Conservation (phyloP, 2,888 invertebrate species). For the Pterostichus niger region DNA sequence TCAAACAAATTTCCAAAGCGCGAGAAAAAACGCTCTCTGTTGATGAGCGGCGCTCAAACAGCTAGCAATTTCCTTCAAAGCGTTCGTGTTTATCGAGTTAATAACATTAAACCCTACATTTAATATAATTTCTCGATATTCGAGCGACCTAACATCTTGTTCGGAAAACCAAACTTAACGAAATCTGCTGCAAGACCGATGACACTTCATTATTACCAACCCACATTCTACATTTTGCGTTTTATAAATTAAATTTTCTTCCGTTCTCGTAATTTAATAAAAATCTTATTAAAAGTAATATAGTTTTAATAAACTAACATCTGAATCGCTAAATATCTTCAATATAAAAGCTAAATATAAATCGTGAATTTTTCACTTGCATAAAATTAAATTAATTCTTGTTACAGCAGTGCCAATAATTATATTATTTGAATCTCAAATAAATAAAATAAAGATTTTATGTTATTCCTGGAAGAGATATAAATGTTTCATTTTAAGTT, state of each 20-base stretch:
- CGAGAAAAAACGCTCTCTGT: slow-evolving; percentile 29
- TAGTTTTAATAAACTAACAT: neutral
- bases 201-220: slow-evolving; percentile 17
- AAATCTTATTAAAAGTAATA: neutral
- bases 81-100: slow-evolving; percentile 53
- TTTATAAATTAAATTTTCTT: slow-evolving; percentile 9
- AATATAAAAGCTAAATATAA: too few relatives aligned
- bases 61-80: slow-evolving; percentile 53
- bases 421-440: too few relatives aligned
- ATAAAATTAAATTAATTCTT: too few relatives aligned
- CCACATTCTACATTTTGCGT: neutral
- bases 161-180: neutral
- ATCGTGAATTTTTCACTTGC: too few relatives aligned
- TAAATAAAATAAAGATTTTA: too few relatives aligned
- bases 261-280: neutral
- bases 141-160: neutral
- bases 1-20: slow-evolving; percentile 57
- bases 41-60: slow-evolving; percentile 52
- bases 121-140: slow-evolving; percentile 55
- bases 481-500: too few relatives aligned
- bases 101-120: slow-evolving; percentile 58
- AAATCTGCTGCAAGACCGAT: neutral
- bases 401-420: too few relatives aligned
- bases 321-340: neutral
- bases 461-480: too few relatives aligned